Percentiles rank a stretch among this genome's conserved stretches.
These are phyloP conservation scores for Petrolisthes manimaculis DNA, from an alignment of 2,888 invertebrate genomes.

Conservation along the genomic window DNA sequence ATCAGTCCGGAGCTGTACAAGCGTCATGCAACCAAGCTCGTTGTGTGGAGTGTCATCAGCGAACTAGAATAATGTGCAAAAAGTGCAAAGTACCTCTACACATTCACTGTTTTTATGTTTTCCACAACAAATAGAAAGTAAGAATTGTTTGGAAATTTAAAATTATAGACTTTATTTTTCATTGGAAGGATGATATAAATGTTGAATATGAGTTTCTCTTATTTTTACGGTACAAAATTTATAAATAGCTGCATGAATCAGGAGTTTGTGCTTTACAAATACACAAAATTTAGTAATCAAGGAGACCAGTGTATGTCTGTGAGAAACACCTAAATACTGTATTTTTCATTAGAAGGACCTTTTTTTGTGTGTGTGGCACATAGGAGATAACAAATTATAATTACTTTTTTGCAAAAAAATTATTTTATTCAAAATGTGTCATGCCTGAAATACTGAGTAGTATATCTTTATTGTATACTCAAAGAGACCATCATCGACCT, in stretches of 20 bases:
- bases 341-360: not conserved
- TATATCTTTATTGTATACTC: constrained; percentile 7
- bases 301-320: too few species aligned
- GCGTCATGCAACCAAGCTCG: constrained; percentile 17
- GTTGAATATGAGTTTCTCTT: not conserved
- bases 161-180: not conserved
- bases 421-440: not conserved
- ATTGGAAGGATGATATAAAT: not conserved
- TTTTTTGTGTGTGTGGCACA: not conserved
- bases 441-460: not conserved
- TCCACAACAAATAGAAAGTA: not conserved
- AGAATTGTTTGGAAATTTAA: too few species aligned
- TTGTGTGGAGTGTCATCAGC: constrained; percentile 27
- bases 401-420: not conserved
- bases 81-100: constrained; percentile 21
- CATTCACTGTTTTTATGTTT: constrained; percentile 7
- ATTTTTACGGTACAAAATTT: not conserved
- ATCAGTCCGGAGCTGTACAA: too few species aligned
- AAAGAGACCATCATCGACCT: not conserved
- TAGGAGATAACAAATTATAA: not conserved
- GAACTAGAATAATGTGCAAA: constrained; percentile 22
- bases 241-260: not conserved
- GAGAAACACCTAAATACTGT: too few species aligned
- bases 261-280: not conserved
- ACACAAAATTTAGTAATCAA: not conserved